Evolutionary conservation across 1,140 invertebrate genomes (phyloP).

Genomic region (Orchesella cincta): DNA sequence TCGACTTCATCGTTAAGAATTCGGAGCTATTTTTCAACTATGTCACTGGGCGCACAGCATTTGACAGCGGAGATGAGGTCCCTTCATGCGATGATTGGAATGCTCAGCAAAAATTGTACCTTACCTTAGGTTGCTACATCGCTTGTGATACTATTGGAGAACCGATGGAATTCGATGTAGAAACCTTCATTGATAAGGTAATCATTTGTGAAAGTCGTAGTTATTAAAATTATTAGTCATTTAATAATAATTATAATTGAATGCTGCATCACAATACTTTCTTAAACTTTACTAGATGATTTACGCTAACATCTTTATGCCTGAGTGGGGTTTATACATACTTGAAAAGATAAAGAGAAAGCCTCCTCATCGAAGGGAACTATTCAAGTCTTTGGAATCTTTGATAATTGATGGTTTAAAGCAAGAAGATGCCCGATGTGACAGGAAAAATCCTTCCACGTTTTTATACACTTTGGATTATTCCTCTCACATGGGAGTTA

Average conservation of each 20-base stretch:
- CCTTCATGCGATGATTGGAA: not conserved
- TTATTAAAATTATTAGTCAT: not conserved
- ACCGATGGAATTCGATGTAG: not conserved
- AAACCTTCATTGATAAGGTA: not conserved
- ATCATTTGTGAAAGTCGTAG: not conserved
- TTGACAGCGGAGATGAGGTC: not conserved
- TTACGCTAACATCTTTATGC: not conserved
- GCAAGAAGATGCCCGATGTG: not conserved
- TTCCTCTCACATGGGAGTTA: not conserved
- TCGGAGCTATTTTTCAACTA: not conserved
- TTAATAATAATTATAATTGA: not conserved
- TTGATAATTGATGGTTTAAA: not conserved
- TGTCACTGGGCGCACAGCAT: not conserved
- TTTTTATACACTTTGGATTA: not conserved
- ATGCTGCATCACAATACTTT: not conserved
- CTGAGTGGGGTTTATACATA: not conserved
- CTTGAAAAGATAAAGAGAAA: not conserved
- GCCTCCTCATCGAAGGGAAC: not conserved
- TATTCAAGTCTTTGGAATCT: not conserved
- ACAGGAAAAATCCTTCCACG: not conserved
- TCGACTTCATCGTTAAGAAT: not conserved
- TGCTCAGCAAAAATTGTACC: not conserved
- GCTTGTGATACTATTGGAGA: not conserved
- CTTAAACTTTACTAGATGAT: not conserved
- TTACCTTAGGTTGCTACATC: not conserved